These are phyloP conservation scores for Paratilapia polleni DNA, from an alignment of 2,113 vertebrate species.

Conservation along the genomic window DNA sequence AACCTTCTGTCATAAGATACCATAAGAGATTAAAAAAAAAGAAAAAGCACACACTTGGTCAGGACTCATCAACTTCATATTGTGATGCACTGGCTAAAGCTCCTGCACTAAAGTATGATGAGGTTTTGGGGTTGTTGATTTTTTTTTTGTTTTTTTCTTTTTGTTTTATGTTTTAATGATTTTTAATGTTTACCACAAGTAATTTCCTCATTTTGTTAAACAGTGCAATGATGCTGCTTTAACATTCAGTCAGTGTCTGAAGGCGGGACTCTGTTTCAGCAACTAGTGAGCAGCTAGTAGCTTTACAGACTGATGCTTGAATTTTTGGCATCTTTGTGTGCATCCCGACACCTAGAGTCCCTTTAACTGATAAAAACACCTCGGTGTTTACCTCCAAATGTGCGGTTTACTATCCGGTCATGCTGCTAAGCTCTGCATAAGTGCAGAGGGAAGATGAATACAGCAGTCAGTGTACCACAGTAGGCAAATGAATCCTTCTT, in stretches of 20 bases:
- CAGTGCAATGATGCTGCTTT: background rate
- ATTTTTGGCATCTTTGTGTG: constrained; percentile 10
- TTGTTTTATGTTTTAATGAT: too few species aligned
- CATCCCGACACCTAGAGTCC: constrained; percentile 4
- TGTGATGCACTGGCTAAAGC: background rate
- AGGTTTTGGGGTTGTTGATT: too few species aligned
- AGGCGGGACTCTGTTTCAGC: background rate
- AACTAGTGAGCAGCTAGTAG: background rate
- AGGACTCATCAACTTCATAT: too few species aligned
- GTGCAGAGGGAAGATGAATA: constrained; percentile 29
- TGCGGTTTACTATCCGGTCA: background rate
- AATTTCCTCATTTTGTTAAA: background rate
- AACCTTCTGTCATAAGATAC: too few species aligned
- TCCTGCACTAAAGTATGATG: background rate
- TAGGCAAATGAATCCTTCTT: constrained; percentile 52
- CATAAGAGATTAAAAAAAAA: too few species aligned
- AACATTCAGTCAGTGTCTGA: background rate
- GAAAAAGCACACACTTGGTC: too few species aligned
- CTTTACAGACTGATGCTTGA: too few species aligned
- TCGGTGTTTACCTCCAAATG: constrained; percentile 17
- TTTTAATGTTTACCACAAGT: background rate
- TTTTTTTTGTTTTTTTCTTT: too few species aligned
- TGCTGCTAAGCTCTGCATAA: constrained; percentile 18
- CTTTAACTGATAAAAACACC: constrained; percentile 8
- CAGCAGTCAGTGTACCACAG: constrained; percentile 16